Evolutionary conservation across 2,888 invertebrate species (phyloP), one percentile per base, ranked within the genome.

Genomic region (Monopis laevigella): DNA sequence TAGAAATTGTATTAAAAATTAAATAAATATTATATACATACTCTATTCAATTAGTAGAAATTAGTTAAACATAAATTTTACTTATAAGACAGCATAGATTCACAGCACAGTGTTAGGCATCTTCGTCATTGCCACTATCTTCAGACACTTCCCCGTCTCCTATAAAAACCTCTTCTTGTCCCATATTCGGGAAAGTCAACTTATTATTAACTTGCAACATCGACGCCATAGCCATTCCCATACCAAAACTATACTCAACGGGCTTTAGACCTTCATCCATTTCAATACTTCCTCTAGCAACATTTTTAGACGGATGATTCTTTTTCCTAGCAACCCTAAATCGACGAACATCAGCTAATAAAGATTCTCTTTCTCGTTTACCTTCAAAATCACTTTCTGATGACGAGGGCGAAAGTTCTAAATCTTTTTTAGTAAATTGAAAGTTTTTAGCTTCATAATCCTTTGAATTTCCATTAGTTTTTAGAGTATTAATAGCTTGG

Each of bases 191-290:
- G 10, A 65, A 51, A 17, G 56, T 59, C 0, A 51, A 49, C 21
- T 52, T 58, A 48, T 50, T 57, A 42, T 62, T 69, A 0, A 65
- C 56, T 48, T 77, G 75, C 44, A 82, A 53, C 42, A 82, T 60
- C 0, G 81, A 75, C 0, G 82, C 82, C 66, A 82, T 73, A 2
- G 81, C 78, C 62, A 82, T 60, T 0, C 82, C 81, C 0, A 81
- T 71, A 0, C 82, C 80, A 24, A 82, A 70, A 45, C 63, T 73
- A 47, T 81, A 82, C 62, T 77, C 72, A 50, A 80, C 65, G 26
- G 82, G 81, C 45, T 58, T 65, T 35, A 75, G 46, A 47, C 77
- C 63, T 45, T 82, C 81, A 27, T 80, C 78, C 48, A 56, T 54
- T 43, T 47, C 43, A 8, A 10, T 29, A n/a, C 19, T 62, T 34